Base-by-base conservation (phyloP, 1,140 invertebrate genomes). In the Monochamus saltuarius region DNA sequence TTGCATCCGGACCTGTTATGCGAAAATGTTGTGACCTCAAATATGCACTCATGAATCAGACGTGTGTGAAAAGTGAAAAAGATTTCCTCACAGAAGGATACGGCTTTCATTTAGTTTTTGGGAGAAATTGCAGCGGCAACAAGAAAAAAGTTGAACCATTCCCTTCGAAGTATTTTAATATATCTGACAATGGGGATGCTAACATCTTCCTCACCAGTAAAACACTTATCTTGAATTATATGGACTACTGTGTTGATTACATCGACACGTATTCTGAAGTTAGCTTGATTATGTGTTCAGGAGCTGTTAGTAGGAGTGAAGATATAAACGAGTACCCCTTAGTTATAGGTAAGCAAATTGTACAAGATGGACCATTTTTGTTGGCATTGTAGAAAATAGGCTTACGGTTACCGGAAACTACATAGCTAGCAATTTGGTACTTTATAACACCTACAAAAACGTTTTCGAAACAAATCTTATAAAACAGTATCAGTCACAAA, bases 191-290 rank as follows among this genome's bases (percentile, higher is more conserved):
- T 39, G 59, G 59, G 7, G 36, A 49, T 35, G 10, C 39, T 10
- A 53, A 10, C 14, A 16, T 53, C n/a, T 14, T 61, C 7, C 11
- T 46, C n/a, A 38, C 0, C 13, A 10, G 19, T n/a, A 22, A 35
- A 1, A 13, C 36, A 11, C n/a, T 19, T 7, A 14, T n/a, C 7
- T 13, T 51, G 2, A 4, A 10, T 4, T 14, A n/a, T 34, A 17
- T 39, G 0, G 34, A 38, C 14, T 61, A 55, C 40, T 61, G 59
- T 50, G 11, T 61, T 10, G 59, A 61, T 29, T 49, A 49, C 40
- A 60, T 60, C 17, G 42, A 46, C 9, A 42, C 34, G 6, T 10
- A 42, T 14, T 17, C 49, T 10, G 16, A 42, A 10, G 17, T 60
- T 11, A 43, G 43, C 35, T 29, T 35, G 34, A 17, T 56, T 10